Base-by-base conservation (phyloP, 2,797 vertebrate species). In the Diceros bicornis region DNA sequence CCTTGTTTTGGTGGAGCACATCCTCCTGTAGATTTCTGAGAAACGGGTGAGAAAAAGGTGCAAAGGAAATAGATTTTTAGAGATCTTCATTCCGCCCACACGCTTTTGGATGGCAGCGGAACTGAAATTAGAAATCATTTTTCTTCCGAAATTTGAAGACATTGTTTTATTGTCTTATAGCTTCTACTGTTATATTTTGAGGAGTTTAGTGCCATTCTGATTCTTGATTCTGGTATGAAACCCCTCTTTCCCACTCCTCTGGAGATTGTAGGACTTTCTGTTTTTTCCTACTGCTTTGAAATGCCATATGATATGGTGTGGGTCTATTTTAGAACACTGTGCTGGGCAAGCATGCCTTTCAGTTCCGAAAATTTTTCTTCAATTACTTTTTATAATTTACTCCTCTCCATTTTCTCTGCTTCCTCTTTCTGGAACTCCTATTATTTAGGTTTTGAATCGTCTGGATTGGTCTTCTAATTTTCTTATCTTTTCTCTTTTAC, bases 191-290 rank as follows among this genome's bases (percentile, higher is more conserved):
- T 94, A 64, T 9, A 57, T 96, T 77, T 90, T 64, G 74, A 92
- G 44, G 23, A 82, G 23, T 78, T 66, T 37, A 11, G 50, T 75
- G 55, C n/a, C n/a, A 82, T 87, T 87, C 59, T 94, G 59, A 92
- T 79, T 89, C 74, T 93, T 77, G 55, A 93, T 72, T 52, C 44
- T 96, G 13, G 57, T 68, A 81, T 37, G 64, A 89, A 89, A 79
- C 27, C 77, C 20, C 34, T 81, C 27, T 86, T 85, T 29, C 27
- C 37, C 18, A 62, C 1, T 68, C 23, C 32, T 90, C 66, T 75
- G 44, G 44, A 68, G 69, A 64, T 12, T 13, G 57, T 18, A 71
- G 32, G 18, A 55, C 62, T 68, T 84, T 72, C 17, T 72, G 23
- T 52, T 91, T 91, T 57, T 59, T 23, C 29, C 21, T 52, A 47